Percentiles rank a stretch among this genome's conserved stretches.
These are phyloP conservation scores for Rhynchophorus ferrugineus DNA, from an alignment of 1,140 invertebrate species.

Conservation along the genomic window DNA sequence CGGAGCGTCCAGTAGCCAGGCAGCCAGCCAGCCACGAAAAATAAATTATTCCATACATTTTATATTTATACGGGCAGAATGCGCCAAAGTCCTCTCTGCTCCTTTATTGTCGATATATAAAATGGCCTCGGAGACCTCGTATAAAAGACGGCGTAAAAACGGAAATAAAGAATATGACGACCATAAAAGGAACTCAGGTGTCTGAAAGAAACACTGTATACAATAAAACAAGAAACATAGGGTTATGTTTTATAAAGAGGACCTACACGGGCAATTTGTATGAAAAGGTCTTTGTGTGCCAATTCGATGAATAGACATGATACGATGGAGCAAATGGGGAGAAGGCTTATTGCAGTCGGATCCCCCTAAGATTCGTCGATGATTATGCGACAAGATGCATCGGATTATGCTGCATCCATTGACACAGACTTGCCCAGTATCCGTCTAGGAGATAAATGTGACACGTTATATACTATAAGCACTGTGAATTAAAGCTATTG, in stretches of 20 bases:
- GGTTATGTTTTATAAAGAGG: slow-evolving; percentile 17
- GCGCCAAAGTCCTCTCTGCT: slow-evolving; percentile 30
- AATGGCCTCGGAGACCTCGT: slow-evolving; percentile 23
- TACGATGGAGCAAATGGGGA: neutral
- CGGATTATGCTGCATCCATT: neutral
- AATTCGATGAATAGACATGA: neutral
- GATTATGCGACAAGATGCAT: neutral
- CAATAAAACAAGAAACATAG: slow-evolving; percentile 22
- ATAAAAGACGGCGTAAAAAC: slow-evolving; percentile 34
- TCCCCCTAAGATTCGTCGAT: neutral
- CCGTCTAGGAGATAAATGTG: neutral
- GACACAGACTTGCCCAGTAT: neutral
- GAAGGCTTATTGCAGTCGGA: neutral
- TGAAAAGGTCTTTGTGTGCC: neutral
- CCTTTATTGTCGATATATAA: slow-evolving; percentile 38
- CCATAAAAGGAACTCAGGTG: slow-evolving; percentile 37
- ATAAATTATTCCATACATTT: slow-evolving; percentile 39
- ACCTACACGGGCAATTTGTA: neutral
- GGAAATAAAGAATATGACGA: slow-evolving; percentile 35
- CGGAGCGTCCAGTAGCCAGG: slow-evolving; percentile 6
- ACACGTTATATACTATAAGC: neutral
- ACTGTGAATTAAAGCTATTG: too few species aligned
- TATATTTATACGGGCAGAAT: slow-evolving; percentile 34
- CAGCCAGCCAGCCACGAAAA: slow-evolving; percentile 16
- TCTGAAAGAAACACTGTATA: slow-evolving; percentile 25